Evolutionary conservation across 2,113 vertebrate species (phyloP), one percentile per base, ranked within the genome.

Genomic region (Aphelocoma coerulescens): DNA sequence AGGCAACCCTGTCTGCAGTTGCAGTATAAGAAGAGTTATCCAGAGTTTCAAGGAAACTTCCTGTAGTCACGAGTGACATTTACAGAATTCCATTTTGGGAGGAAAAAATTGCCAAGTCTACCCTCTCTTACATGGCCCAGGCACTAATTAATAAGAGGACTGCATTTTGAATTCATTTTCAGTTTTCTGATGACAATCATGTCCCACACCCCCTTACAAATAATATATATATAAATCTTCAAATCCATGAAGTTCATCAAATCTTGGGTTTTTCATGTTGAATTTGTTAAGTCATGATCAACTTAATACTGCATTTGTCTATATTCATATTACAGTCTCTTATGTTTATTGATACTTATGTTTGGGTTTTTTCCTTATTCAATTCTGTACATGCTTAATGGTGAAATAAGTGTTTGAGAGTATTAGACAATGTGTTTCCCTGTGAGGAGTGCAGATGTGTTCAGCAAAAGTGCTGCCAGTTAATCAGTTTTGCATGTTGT

Each of bases 401-500:
- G 55, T 52, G 73, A 94, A 90, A 76, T 62, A 93, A 71, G 61
- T 82, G 57, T 82, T 87, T 84, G 52, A 16, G 44, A 89, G 52
- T 57, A 35, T 92, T 54, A 69, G 41, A 73, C 86, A 73, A 54
- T 57, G 62, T 85, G 35, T 44, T 62, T 91, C 58, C 66, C 49
- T 32, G 4, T 37, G 55, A 93, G 61, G 46, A 91, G 44, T 85
- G 22, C 68, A 76, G 10, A 58, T 39, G 41, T 84, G 49, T 79
- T 80, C 66, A 52, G 61, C 61, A 20, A 22, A 83, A 75, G 41
- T 54, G 33, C 48, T 85, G 17, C 54, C n/a, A 27, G 51, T 85
- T 96, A 73, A 91, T 91, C 65, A 73, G 20, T 79, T 94, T 74
- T 88, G 62, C 48, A 18, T 71, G 61, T 95, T 90, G 59, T 67